phyloP scores from a whole-genome alignment of 2,113 vertebrate genomes.

The Gasterosteus aculeatus region DNA sequence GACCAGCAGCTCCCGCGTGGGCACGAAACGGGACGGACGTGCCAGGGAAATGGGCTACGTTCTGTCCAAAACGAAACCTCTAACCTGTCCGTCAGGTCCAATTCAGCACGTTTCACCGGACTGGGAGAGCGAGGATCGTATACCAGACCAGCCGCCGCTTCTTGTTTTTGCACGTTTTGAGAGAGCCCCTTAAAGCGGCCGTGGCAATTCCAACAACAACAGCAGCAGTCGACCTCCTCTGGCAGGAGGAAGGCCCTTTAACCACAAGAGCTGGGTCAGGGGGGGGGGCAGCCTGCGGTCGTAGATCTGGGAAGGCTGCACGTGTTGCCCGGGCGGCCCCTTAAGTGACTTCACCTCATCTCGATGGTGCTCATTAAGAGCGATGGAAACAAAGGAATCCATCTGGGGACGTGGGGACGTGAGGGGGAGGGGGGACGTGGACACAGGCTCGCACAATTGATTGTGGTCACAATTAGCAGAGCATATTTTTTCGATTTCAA shows the following conservation, averaged over 20 bases:
- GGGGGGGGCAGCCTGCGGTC: constrained; percentile 61
- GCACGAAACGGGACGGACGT: constrained; percentile 38
- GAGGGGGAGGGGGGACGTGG: constrained; percentile 49
- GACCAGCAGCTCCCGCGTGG: constrained; percentile 38
- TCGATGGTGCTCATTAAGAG: constrained; percentile 69
- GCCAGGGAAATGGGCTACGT: constrained; percentile 41
- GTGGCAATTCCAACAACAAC: constrained; percentile 67
- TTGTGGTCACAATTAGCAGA: constrained; percentile 10
- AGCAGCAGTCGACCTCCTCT: constrained; percentile 63
- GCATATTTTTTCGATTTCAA: constrained; percentile 26
- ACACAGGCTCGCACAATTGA: constrained; percentile 21
- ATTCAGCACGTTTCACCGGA: constrained; percentile 45
- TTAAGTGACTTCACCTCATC: constrained; percentile 69
- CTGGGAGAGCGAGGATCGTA: background rate
- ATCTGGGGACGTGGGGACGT: constrained; percentile 49
- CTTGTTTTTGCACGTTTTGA: constrained; percentile 22
- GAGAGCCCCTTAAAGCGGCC: constrained; percentile 60
- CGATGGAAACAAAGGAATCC: constrained; percentile 61
- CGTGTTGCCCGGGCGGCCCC: constrained; percentile 65
- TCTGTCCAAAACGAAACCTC: constrained; percentile 47
- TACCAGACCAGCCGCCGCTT: too few species aligned
- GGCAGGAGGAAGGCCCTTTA: constrained; percentile 73
- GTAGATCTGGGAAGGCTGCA: constrained; percentile 62
- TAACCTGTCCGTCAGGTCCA: constrained; percentile 47
- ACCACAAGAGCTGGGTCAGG: constrained; percentile 61